These are phyloP conservation scores for Polydrusus cervinus DNA, from an alignment of 2,888 invertebrate genomes.

Conservation along the genomic window DNA sequence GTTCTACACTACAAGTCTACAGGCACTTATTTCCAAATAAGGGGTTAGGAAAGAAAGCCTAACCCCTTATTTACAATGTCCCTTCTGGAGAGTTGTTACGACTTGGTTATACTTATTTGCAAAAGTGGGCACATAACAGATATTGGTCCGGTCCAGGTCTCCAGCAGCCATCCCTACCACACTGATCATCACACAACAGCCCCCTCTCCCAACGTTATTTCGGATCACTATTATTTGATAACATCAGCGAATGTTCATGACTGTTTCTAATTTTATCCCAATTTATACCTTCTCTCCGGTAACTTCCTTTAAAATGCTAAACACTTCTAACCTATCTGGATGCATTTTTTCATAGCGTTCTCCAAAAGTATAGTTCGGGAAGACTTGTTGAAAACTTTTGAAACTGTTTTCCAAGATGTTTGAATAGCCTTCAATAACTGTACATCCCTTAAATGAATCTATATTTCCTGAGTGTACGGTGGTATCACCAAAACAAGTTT, in stretches of 20 bases:
- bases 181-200: constrained; percentile 89
- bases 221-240: constrained; percentile 83
- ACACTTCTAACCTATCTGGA: constrained; percentile 88
- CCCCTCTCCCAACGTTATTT: constrained; percentile 82
- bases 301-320: constrained; percentile 93
- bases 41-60: too few relatives aligned
- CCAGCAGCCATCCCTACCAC: constrained; percentile 95
- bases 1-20: constrained; percentile 83
- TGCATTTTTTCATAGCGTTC: constrained; percentile 87
- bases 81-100: too few relatives aligned
- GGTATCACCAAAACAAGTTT: constrained; percentile 89
- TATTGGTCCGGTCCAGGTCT: constrained; percentile 92
- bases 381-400: constrained; percentile 89
- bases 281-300: constrained; percentile 91
- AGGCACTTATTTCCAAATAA: constrained; percentile 88
- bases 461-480: constrained; percentile 91
- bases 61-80: too few relatives aligned
- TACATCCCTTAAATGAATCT: constrained; percentile 91
- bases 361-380: constrained; percentile 87
- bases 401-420: constrained; percentile 93
- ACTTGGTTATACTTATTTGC: too few relatives aligned
- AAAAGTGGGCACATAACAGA: constrained; percentile 89
- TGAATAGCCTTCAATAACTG: constrained; percentile 94
- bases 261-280: constrained; percentile 86
- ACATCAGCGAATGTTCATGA: constrained; percentile 80